phyloP scores from a whole-genome alignment of 2,113 vertebrate genomes.

The Bubo scandiacus region DNA sequence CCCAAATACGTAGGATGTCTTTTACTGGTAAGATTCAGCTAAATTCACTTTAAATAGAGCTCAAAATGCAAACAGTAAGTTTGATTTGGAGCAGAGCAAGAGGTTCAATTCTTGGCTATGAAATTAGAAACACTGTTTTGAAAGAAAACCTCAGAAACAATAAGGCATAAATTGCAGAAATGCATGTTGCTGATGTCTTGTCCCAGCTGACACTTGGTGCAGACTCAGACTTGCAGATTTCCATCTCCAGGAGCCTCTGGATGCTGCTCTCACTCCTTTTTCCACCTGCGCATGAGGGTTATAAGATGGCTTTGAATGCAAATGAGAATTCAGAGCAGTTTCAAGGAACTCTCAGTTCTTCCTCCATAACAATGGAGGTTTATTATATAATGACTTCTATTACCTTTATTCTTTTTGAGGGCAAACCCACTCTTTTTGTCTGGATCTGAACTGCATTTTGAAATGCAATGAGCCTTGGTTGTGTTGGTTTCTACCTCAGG shows the following conservation, averaged over 20 bases:
- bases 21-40: background rate
- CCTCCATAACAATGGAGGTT: background rate
- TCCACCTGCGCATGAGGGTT: rapidly evolving
- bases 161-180: background rate
- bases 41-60: background rate
- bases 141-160: background rate
- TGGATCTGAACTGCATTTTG: background rate
- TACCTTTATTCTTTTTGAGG: background rate
- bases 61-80: background rate
- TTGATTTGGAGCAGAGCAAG: background rate
- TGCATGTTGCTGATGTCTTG: background rate
- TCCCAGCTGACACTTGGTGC: background rate
- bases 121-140: background rate
- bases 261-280: background rate
- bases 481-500: background rate
- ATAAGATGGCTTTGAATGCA: background rate
- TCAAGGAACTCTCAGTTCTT: background rate
- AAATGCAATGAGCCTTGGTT: background rate
- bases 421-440: background rate
- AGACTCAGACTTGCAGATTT: background rate
- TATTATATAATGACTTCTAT: background rate
- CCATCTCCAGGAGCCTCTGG: background rate
- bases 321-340: background rate
- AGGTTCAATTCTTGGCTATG: background rate
- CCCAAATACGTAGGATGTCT: background rate